Evolutionary conservation across 2,888 invertebrate genomes (phyloP).

Genomic region (Nasonovia ribisnigri): DNA sequence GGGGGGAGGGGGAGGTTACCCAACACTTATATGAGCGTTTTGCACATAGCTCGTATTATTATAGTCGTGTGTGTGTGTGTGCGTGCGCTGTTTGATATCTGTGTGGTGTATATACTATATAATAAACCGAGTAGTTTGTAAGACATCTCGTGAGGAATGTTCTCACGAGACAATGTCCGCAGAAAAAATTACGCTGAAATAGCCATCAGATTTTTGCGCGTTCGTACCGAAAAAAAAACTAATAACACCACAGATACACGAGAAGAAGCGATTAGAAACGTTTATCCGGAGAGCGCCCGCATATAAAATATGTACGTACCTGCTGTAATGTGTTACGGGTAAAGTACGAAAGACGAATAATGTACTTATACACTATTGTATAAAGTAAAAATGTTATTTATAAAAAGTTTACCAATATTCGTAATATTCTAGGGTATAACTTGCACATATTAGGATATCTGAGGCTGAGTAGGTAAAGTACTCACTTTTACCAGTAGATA

Average conservation of each 20-base stretch:
- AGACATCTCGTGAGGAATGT: constrained; percentile 23
- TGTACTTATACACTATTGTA: not conserved
- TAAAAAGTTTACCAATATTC: not conserved
- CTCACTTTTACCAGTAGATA: not conserved
- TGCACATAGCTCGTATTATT: not conserved
- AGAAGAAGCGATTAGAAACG: not conserved
- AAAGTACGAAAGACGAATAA: not conserved
- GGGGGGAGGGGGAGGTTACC: not conserved
- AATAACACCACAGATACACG: not conserved
- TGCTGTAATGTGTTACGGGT: not conserved
- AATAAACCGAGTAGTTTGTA: not conserved
- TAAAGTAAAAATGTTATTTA: not conserved
- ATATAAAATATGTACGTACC: not conserved
- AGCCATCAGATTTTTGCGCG: not conserved
- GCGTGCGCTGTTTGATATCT: not conserved
- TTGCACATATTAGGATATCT: not conserved
- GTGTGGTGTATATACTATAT: not conserved
- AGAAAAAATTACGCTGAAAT: constrained; percentile 1
- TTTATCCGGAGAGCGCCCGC: not conserved
- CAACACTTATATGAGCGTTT: not conserved
- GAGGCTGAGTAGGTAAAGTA: not conserved
- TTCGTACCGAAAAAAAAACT: not conserved
- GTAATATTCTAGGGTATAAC: not conserved
- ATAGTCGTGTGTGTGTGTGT: not conserved
- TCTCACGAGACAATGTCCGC: constrained; percentile 10